Evolutionary conservation across 2,888 invertebrate species (phyloP).

Genomic region (Noctuana brunneofusca): DNA sequence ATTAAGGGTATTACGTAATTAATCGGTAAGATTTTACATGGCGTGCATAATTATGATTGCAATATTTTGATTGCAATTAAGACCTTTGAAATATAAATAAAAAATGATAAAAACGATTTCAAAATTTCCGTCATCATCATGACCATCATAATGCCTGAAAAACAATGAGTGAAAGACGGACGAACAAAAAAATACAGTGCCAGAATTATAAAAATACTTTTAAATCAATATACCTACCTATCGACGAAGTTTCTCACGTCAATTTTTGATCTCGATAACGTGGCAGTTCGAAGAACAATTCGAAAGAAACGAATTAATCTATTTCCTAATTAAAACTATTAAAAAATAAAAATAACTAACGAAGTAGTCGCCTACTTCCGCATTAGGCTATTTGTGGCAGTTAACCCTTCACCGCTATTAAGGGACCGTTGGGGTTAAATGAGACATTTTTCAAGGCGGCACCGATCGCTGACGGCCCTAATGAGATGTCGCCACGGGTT

Average conservation of each 20-base stretch:
- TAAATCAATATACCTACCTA: conserved; percentile 19
- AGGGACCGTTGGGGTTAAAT: conserved; percentile 78
- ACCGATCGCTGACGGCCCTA: conserved; percentile 71
- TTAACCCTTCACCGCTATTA: conserved; percentile 81
- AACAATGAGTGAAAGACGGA: too few relatives aligned
- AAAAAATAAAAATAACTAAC: conserved; percentile 63
- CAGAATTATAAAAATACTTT: conserved; percentile 3
- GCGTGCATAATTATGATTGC: too few relatives aligned
- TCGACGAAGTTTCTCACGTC: conserved; percentile 66
- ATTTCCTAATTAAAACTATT: conserved; percentile 82
- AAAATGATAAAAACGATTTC: too few relatives aligned
- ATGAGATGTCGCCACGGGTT: conserved; percentile 79
- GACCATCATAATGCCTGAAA: too few relatives aligned
- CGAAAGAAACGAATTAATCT: conserved; percentile 75
- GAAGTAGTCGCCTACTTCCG: conserved; percentile 74
- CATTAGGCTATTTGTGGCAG: conserved; percentile 74
- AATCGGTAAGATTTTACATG: too few relatives aligned
- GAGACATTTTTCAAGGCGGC: conserved; percentile 79
- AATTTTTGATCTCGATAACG: conserved; percentile 63
- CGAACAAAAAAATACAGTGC: background rate
- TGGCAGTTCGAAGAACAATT: conserved; percentile 54
- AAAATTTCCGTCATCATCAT: too few relatives aligned
- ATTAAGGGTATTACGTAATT: too few relatives aligned
- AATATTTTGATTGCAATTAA: too few relatives aligned
- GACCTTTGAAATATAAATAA: too few relatives aligned